A percentile compares a stretch with the other conserved stretches of the same genome.
phyloP scores from a whole-genome alignment of 2,888 invertebrate genomes.

The Heliconius ismenius region DNA sequence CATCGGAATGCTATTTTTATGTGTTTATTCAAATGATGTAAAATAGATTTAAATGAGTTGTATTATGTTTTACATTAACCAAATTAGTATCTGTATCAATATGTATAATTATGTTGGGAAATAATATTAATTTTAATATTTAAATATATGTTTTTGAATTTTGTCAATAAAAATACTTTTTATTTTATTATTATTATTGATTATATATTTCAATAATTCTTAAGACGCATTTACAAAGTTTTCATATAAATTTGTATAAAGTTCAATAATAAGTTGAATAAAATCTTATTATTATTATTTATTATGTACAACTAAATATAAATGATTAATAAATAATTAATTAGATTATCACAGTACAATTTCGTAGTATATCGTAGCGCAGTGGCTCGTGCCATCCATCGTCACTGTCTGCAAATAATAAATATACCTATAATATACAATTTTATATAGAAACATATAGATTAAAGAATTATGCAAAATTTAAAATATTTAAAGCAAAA shows the following conservation, averaged over 20 bases:
- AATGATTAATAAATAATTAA: slow-evolving; percentile 25
- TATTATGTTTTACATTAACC: slow-evolving; percentile 34
- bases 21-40: slow-evolving; percentile 32
- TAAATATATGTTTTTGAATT: slow-evolving; percentile 8
- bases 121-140: slow-evolving; percentile 23
- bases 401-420: slow-evolving; percentile 57
- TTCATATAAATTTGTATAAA: not conserved
- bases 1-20: slow-evolving; percentile 34
- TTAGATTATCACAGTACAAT: slow-evolving; percentile 15
- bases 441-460: not conserved
- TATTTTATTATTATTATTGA: no score
- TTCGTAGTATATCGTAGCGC: slow-evolving; percentile 62
- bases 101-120: slow-evolving; percentile 33
- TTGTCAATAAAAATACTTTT: no score
- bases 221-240: no score
- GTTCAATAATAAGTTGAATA: not conserved
- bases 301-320: slow-evolving; percentile 34
- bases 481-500: not conserved
- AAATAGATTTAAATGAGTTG: slow-evolving; percentile 41
- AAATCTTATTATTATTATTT: slow-evolving; percentile 13
- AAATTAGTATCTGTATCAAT: slow-evolving; percentile 36
- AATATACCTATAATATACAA: not conserved
- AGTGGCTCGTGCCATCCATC: slow-evolving; percentile 53
- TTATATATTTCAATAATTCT: not conserved
- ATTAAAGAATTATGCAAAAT: not conserved